Evolutionary conservation across 2,113 vertebrate species (phyloP), one percentile per base, ranked within the genome.

Genomic region (Aspiorhynchus laticeps): DNA sequence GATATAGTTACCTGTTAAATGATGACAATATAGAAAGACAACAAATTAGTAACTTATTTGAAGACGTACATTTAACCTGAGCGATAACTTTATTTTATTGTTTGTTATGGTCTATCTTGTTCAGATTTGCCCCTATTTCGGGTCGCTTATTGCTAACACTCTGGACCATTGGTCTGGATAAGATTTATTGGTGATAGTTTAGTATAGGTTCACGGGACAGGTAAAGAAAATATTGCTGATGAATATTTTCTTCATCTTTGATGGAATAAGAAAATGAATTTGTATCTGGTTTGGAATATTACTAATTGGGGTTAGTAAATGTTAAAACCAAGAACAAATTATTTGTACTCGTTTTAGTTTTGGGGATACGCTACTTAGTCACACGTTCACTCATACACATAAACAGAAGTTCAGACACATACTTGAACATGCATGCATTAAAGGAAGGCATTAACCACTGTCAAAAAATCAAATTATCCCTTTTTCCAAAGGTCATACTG

Each of bases 1-100:
- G 97, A 99, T 90, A 99, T 99, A 41, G 98, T 99, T 84, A 99
- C 98, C 98, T 99, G 95, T 94, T 92, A 56, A 61, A 94, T 92
- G 93, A 92, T 92, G 94, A 96, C 82, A 96, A 97, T 87, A 94
- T 94, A 94, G 96, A 96, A 95, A 95, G 93, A 96, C 96, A 93
- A 94, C 92, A 91, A 95, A 95, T 97, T 96, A 98, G 67, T 31
- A 93, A 94, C 59, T 92, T 90, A 59, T 56, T 74, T 33, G 7
- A 75, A 65, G 24, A 38, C 2, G 33, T 53, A 19, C 7, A 59
- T 41, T 26, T 26, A 21, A 51, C 31, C 21, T 80, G 79, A 80
- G 84, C 67, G 67, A 51, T 61, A 19, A 61, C 53, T 28, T 77
- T 38, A 2, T n/a, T 78, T 26, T 17, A 31, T 31, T 82, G 31